A percentile compares a stretch with the other conserved stretches of the same genome.
Evolutionary conservation across 2,888 invertebrate genomes (phyloP).

Genomic region (Diaperis boleti): DNA sequence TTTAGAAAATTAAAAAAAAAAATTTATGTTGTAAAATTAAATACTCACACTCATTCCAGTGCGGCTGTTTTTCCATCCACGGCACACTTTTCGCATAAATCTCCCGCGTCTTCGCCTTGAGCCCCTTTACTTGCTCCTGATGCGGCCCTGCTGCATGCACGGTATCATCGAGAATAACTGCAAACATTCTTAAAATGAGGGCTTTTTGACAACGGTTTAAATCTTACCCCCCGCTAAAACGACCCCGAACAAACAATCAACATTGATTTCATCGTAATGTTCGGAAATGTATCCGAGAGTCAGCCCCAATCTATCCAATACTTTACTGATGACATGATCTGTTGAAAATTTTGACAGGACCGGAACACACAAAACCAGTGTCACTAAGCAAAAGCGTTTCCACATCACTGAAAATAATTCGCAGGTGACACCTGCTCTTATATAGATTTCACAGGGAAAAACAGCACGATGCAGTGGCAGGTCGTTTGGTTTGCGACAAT

Average conservation of each 20-base stretch:
- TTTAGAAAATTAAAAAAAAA: no score
- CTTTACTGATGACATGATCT: conserved; percentile 3
- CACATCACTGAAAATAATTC: conserved; percentile 32
- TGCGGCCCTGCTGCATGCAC: conserved; percentile 38
- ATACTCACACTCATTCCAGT: conserved; percentile 22
- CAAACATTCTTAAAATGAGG: conserved; percentile 31
- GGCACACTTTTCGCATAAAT: conserved; percentile 14
- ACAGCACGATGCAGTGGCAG: conserved; percentile 14
- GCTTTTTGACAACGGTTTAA: neutral
- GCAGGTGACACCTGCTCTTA: conserved; percentile 20
- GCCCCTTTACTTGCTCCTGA: neutral
- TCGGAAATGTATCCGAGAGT: conserved; percentile 49
- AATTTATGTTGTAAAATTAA: no score
- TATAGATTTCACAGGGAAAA: conserved; percentile 23
- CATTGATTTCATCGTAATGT: conserved; percentile 49
- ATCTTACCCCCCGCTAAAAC: conserved; percentile 51
- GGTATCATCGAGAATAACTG: conserved; percentile 48
- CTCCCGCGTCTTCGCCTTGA: conserved; percentile 9
- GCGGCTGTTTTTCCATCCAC: conserved; percentile 3
- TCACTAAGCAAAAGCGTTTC: conserved; percentile 22
- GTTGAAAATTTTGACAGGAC: conserved; percentile 25
- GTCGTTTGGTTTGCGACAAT: conserved; percentile 9
- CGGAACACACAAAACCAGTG: conserved; percentile 10
- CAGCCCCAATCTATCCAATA: conserved; percentile 11
- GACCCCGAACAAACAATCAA: conserved; percentile 55